Evolutionary conservation across 2,113 vertebrate species (phyloP), one percentile per base, ranked within the genome.

Genomic region (Phainopepla nitens): DNA sequence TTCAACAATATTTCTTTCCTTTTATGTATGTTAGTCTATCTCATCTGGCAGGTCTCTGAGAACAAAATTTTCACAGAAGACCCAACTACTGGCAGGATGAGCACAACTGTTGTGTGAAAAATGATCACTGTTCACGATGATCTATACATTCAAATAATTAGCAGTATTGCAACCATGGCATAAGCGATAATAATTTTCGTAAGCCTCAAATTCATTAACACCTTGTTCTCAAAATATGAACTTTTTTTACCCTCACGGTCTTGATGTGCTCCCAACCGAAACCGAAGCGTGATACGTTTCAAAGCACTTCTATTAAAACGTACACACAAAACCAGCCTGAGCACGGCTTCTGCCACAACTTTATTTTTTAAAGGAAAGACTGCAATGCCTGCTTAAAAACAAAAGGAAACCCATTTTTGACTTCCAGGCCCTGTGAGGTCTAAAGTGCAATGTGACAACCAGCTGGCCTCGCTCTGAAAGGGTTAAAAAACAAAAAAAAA

Each of bases 81-180:
- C 33, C 7, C 60, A 90, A 27, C 8, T 33, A 57, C 39, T 0
- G 5, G 31, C 19, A 85, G 15, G 11, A 45, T 14, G 9, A 90
- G 6, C 64, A 28, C 25, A 83, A 47, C 6, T 27, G 3, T 1
- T 49, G 7, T 12, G 21, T 18, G 25, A 20, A 75, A 71, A 33
- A 62, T 9, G 0, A 62, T 13, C 41, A 18, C 10, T 14, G 9
- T 4, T 36, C 65, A 25, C 11, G 9, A 45, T 15, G 11, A 68
- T n/a, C 31, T 70, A 21, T 2, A 50, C 6, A 13, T 11, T 65
- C 51, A 13, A 83, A 27, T 24, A 88, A 77, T 29, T 29, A 73
- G 13, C 25, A 82, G 14, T 4, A 60, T 1, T 28, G 12, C 22
- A 68, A 80, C 14, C 14, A 42, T 0, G 8, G 22, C 9, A 0